Evolutionary conservation across 2,888 invertebrate species (phyloP), one percentile per base, ranked within the genome.

Genomic region (Hirtodrosophila histrioides): DNA sequence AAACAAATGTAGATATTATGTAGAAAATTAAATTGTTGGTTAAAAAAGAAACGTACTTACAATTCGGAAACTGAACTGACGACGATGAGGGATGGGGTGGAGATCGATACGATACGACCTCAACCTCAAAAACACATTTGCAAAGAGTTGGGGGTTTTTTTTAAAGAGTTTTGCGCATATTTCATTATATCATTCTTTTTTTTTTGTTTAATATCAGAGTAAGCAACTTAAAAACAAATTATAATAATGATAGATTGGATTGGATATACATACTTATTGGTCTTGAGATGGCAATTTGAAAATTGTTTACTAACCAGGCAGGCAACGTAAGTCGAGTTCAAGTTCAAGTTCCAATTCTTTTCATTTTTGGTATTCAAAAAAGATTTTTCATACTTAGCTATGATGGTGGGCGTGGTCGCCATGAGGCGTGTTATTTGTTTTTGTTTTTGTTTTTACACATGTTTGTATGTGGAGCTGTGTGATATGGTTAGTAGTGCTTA

Each of bases 21-120:
- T 68, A 72, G 74, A 67, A 74, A 78, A 81, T 74, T 60, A 80
- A 69, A 55, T 79, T 78, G 55, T 68, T 83, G 51, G 61, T 64
- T 72, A 69, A 75, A 87, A 83, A 83, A 69, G 64, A 86, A 88
- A 88, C 84, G 88, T 90, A 90, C 90, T 90, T 91, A 90, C 89
- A 89, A 90, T 90, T 89, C 88, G 77, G 58, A 84, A 86, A 86
- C 88, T 86, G 72, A 79, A 85, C 83, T 87, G 85, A 81, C 80
- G 79, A 72, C 78, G 86, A 71, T 70, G 77, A 68, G 78, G 69
- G 51, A 10, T 57, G 56, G 55, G 60, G 68, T 58, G 65, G 48
- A 57, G 73, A 77, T 66, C 76, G 56, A 29, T 53, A 40, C 44
- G 48, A 17, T 64, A 54, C 53, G 72, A 76, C 56, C 77, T 66